Conservation (phyloP, 2,797 vertebrate species). For the Taenioides sp. region DNA sequence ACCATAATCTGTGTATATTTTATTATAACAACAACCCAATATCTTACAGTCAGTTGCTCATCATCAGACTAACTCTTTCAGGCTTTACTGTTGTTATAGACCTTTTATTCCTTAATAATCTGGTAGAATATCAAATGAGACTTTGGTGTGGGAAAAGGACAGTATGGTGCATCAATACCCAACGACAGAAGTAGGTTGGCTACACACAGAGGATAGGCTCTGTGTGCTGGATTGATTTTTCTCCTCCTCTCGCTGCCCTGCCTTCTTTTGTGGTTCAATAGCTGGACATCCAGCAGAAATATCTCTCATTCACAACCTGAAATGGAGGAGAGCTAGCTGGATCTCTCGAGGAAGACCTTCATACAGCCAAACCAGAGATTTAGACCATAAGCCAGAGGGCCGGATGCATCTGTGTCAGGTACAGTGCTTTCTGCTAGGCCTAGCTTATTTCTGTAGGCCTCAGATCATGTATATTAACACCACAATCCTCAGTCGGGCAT, state of each 20-base stretch:
- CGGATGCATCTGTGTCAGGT: conserved; percentile 79
- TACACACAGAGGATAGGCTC: conserved; percentile 77
- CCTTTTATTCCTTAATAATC: conserved; percentile 12
- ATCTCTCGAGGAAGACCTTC: conserved; percentile 75
- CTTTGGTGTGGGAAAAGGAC: conserved; percentile 21
- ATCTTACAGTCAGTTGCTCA: conserved; percentile 6
- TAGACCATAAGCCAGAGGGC: conserved; percentile 60
- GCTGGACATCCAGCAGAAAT: conserved; percentile 89
- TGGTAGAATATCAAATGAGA: conserved; percentile 32
- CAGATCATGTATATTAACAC: conserved; percentile 24
- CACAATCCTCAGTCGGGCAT: conserved; percentile 27
- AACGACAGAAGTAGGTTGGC: conserved; percentile 50
- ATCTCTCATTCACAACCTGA: conserved; percentile 86
- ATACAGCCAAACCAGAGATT: conserved; percentile 68
- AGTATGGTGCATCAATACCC: conserved; percentile 40
- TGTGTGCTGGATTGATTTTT: conserved; percentile 89
- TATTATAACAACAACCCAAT: not conserved
- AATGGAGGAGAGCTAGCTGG: conserved; percentile 81
- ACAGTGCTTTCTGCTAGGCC: conserved; percentile 62
- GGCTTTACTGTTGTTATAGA: not conserved
- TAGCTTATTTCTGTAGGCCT: conserved; percentile 59
- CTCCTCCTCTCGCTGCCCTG: conserved; percentile 80
- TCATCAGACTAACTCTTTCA: not conserved
- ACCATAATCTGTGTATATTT: not conserved
- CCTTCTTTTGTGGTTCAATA: conserved; percentile 90